phyloP scores from a whole-genome alignment of 1,140 invertebrate species.

The Lepidurus arcticus region DNA sequence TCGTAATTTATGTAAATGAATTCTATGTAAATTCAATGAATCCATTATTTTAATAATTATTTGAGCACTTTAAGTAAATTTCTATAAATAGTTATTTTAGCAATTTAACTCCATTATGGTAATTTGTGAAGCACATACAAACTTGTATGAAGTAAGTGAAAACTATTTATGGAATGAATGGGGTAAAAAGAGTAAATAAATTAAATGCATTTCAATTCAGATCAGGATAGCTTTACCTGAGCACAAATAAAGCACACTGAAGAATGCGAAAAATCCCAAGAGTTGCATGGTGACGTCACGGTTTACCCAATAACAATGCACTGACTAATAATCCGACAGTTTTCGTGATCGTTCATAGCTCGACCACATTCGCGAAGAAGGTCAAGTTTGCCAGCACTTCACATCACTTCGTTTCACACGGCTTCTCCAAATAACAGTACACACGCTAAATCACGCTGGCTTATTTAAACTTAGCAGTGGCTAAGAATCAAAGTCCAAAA shows the following conservation, averaged over 20 bases:
- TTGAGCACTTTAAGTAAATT: too few species aligned
- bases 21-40: too few species aligned
- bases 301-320: background rate
- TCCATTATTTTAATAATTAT: too few species aligned
- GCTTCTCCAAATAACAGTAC: background rate
- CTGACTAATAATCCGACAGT: conserved; percentile 1
- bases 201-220: background rate
- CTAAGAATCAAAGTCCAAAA: background rate
- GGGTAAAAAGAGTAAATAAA: background rate
- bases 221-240: background rate
- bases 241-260: background rate
- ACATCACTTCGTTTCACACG: background rate
- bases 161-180: background rate
- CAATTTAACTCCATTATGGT: too few species aligned
- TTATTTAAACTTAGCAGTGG: too few species aligned
- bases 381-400: background rate
- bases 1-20: too few species aligned
- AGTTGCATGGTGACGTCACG: background rate
- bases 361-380: background rate
- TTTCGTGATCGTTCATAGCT: background rate
- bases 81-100: too few species aligned
- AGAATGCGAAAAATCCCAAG: background rate
- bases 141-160: too few species aligned
- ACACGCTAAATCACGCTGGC: background rate
- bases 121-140: too few species aligned